Percentiles rank a stretch among this genome's conserved stretches.
These are phyloP conservation scores for Amblyjoppa proteus DNA, from an alignment of 2,888 invertebrate species.

Conservation along the genomic window DNA sequence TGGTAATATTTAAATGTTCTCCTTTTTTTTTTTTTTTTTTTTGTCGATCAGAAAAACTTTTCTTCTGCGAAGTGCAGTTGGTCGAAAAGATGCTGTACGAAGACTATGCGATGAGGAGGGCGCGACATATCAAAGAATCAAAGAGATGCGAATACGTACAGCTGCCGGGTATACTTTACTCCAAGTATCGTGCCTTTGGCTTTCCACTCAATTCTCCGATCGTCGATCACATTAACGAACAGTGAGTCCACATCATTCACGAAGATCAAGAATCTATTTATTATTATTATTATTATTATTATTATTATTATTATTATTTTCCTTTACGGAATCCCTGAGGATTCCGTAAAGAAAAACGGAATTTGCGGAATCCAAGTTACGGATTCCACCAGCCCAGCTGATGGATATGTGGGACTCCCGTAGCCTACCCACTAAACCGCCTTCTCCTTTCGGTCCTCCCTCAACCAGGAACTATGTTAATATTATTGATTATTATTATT, in stretches of 20 bases:
- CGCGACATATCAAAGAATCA: conserved; percentile 87
- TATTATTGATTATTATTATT: too few species aligned
- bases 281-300: too few species aligned
- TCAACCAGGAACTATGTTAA: too few species aligned
- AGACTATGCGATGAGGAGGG: conserved; percentile 89
- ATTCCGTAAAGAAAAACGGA: too few species aligned
- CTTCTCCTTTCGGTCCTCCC: too few species aligned
- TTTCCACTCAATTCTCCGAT: conserved; percentile 89
- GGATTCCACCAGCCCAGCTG: too few species aligned
- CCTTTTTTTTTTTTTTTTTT: conserved; percentile 2
- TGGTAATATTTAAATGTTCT: not conserved
- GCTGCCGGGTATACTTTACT: conserved; percentile 89
- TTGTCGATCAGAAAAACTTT: conserved; percentile 83
- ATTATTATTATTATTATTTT: too few species aligned
- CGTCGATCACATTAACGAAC: conserved; percentile 88
- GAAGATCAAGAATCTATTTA: too few species aligned
- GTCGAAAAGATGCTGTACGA: conserved; percentile 90
- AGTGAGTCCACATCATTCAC: conserved; percentile 86
- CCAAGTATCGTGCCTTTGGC: conserved; percentile 90
- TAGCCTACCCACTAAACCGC: too few species aligned
- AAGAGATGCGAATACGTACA: conserved; percentile 92
- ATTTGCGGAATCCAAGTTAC: too few species aligned
- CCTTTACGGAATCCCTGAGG: too few species aligned
- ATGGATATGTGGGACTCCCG: too few species aligned
- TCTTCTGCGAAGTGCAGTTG: conserved; percentile 90